Percentiles rank a stretch among this genome's conserved stretches.
phyloP scores from a whole-genome alignment of 2,888 invertebrate genomes.

The Campaea margaritaria region DNA sequence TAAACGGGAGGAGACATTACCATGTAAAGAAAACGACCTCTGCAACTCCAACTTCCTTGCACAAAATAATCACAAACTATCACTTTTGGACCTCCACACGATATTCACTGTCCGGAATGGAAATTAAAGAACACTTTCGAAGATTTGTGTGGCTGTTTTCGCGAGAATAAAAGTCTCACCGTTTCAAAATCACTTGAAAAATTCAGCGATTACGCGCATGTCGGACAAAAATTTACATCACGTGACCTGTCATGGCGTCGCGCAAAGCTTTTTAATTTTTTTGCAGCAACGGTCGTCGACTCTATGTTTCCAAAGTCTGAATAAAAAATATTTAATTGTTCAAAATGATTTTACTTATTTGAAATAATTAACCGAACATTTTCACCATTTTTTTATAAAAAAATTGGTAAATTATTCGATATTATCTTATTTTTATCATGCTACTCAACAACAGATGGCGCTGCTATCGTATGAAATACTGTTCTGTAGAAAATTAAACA shows the following conservation, averaged over 20 bases:
- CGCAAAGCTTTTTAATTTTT: conserved; percentile 17
- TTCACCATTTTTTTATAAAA: no score
- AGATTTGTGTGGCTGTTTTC: conserved; percentile 58
- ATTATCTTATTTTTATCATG: no score
- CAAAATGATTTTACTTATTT: no score
- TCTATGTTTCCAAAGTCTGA: no score
- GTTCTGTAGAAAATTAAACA: neutral
- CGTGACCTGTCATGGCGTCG: conserved; percentile 85
- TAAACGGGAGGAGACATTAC: conserved; percentile 64
- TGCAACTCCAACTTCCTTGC: conserved; percentile 69
- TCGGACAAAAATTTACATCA: conserved; percentile 84
- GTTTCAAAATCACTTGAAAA: conserved; percentile 79
- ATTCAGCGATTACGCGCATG: conserved; percentile 78
- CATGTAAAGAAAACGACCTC: conserved; percentile 76
- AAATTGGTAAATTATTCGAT: no score
- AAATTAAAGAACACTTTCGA: conserved; percentile 45
- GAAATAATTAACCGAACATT: no score
- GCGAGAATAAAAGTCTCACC: conserved; percentile 63
- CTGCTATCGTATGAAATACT: no score
- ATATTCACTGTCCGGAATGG: conserved; percentile 57
- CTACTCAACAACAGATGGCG: conserved; percentile 11
- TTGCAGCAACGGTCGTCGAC: neutral
- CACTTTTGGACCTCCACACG: conserved; percentile 47
- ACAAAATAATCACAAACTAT: conserved; percentile 42
- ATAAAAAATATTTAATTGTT: no score